Conservation (phyloP, 2,888 invertebrate genomes). For the Nymphalis c-album region DNA sequence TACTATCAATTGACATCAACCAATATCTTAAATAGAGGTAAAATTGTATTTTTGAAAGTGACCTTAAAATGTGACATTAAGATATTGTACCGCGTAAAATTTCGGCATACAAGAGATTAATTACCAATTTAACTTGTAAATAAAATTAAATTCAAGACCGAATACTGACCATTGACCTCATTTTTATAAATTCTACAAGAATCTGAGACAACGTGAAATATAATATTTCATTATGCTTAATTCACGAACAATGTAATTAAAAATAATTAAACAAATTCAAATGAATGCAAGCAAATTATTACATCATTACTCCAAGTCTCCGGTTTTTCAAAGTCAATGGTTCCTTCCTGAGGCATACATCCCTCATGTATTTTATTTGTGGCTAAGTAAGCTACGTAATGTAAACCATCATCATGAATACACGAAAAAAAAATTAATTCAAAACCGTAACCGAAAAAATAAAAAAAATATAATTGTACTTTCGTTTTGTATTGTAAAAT, state of each 20-base stretch:
- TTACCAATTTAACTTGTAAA: slow-evolving; percentile 38
- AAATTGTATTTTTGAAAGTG: slow-evolving; percentile 33
- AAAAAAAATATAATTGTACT: no score
- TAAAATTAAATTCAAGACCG: slow-evolving; percentile 30
- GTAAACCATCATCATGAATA: no score
- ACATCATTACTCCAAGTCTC: background rate
- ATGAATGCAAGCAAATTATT: slow-evolving; percentile 4
- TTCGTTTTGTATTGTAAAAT: no score
- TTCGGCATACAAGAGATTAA: slow-evolving; percentile 35
- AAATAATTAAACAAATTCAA: background rate
- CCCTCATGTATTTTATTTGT: no score
- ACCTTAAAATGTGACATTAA: slow-evolving; percentile 33
- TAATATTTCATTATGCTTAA: slow-evolving; percentile 3
- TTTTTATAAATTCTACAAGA: slow-evolving; percentile 24
- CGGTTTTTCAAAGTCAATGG: no score
- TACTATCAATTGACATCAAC: background rate
- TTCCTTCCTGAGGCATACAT: no score
- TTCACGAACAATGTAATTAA: background rate
- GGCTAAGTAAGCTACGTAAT: no score
- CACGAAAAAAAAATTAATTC: no score
- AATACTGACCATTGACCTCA: slow-evolving; percentile 24
- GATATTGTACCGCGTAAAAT: slow-evolving; percentile 22
- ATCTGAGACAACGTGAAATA: slow-evolving; percentile 8
- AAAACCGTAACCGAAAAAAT: no score
- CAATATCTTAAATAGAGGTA: background rate